Conservation (phyloP, 2,113 vertebrate species). For the Microtus ochrogaster region DNA sequence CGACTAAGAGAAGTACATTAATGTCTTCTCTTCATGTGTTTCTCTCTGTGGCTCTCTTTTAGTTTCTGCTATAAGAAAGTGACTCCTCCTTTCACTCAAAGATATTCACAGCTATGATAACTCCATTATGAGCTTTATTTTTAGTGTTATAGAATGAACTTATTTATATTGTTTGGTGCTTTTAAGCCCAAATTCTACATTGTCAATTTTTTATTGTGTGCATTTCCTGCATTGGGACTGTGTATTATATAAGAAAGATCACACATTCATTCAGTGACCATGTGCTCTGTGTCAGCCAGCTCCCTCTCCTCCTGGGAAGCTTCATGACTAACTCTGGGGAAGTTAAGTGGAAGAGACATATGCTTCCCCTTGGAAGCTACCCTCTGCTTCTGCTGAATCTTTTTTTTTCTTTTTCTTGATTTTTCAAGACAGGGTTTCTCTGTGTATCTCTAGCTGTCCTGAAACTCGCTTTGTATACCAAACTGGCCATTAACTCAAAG, state of each 20-base stretch:
- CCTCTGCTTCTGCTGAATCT: not conserved
- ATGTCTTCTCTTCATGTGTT: not conserved
- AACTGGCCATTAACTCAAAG: no score
- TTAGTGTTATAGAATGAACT: not conserved
- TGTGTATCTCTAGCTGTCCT: no score
- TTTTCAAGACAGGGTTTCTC: no score
- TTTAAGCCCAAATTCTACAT: slow-evolving; percentile 27
- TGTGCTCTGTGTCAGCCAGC: not conserved
- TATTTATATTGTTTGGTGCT: not conserved
- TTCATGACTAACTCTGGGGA: not conserved
- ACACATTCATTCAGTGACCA: not conserved
- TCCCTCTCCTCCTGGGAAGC: not conserved
- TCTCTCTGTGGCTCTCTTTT: not conserved
- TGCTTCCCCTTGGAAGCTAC: not conserved
- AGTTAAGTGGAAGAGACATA: not conserved
- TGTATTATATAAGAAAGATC: slow-evolving; percentile 28
- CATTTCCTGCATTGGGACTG: not conserved
- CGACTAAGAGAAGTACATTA: not conserved
- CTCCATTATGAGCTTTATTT: slow-evolving; percentile 21
- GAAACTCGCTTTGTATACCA: no score
- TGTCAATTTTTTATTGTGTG: slow-evolving; percentile 23
- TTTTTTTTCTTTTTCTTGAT: not conserved
- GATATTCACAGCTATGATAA: slow-evolving; percentile 12
- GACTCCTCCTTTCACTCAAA: not conserved
- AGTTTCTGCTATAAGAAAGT: slow-evolving; percentile 26